Evolutionary conservation across 2,797 vertebrate genomes (phyloP).

Genomic region (Gadopsis marmoratus): DNA sequence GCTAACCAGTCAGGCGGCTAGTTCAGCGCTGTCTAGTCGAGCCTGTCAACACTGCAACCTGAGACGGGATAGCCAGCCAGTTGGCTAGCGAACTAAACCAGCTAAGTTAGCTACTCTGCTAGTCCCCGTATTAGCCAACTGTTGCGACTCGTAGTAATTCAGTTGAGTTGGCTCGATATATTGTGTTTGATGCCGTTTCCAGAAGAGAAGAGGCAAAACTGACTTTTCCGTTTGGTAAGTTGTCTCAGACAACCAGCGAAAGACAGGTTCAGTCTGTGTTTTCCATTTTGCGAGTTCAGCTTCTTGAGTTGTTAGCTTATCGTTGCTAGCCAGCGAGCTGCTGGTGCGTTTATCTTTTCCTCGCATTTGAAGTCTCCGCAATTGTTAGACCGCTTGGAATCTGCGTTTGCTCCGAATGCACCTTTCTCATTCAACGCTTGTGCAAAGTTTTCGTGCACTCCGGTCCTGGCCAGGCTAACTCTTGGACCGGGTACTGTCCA

Average conservation of each 20-base stretch:
- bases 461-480: slow-evolving; percentile 25
- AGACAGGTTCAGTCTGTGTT: no score
- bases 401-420: not conserved
- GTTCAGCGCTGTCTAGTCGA: slow-evolving; percentile 52
- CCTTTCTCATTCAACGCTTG: not conserved
- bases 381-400: not conserved
- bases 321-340: slow-evolving; percentile 60
- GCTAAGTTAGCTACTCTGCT: slow-evolving; percentile 67
- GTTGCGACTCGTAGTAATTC: slow-evolving; percentile 3
- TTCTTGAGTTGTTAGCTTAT: slow-evolving; percentile 73
- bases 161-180: not conserved
- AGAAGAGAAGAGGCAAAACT: not conserved
- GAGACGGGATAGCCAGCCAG: slow-evolving; percentile 73
- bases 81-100: slow-evolving; percentile 69
- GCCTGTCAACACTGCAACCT: slow-evolving; percentile 82
- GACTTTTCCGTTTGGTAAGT: slow-evolving; percentile 73
- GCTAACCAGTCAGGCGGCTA: slow-evolving; percentile 48
- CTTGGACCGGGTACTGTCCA: slow-evolving; percentile 25
- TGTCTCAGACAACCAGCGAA: slow-evolving; percentile 47
- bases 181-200: slow-evolving; percentile 34
- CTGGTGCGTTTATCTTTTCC: slow-evolving; percentile 22
- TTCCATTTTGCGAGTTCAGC: slow-evolving; percentile 72
- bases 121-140: slow-evolving; percentile 35
- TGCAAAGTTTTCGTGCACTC: not conserved
- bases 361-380: slow-evolving; percentile 1